These are phyloP conservation scores for Venustaconcha ellipsiformis DNA, from an alignment of 1,140 invertebrate genomes.

Conservation along the genomic window DNA sequence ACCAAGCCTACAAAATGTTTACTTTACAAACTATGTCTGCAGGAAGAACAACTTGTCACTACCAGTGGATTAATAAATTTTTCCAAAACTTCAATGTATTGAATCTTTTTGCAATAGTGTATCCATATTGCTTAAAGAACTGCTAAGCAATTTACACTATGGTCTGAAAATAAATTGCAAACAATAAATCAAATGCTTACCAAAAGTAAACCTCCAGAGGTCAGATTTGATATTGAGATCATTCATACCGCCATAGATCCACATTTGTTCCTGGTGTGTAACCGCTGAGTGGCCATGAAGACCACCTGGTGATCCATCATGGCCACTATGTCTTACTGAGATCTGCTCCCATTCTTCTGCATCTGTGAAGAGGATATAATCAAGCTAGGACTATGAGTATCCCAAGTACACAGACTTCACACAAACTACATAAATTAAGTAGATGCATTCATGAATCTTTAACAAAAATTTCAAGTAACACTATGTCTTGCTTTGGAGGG, in stretches of 20 bases:
- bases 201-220: constrained; percentile 86
- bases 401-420: too few relatives aligned
- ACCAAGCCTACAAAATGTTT: too few relatives aligned
- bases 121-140: too few relatives aligned
- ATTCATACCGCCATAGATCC: constrained; percentile 91
- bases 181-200: constrained; percentile 57
- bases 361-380: constrained; percentile 41
- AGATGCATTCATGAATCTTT: constrained; percentile 2
- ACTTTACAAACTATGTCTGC: too few relatives aligned
- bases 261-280: constrained; percentile 83
- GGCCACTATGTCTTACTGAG: constrained; percentile 24
- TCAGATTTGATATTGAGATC: constrained; percentile 85
- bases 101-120: too few relatives aligned
- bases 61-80: too few relatives aligned
- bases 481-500: too few relatives aligned
- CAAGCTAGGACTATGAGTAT: neutral
- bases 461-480: neutral
- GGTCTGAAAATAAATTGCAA: neutral
- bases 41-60: too few relatives aligned
- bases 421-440: constrained; percentile 1
- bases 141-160: too few relatives aligned
- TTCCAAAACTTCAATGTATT: too few relatives aligned
- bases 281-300: constrained; percentile 89
- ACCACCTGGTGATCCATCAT: constrained; percentile 74
- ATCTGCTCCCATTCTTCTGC: constrained; percentile 67